Conservation (phyloP, 2,797 vertebrate species). For the Neosilurus hyrtlii region DNA sequence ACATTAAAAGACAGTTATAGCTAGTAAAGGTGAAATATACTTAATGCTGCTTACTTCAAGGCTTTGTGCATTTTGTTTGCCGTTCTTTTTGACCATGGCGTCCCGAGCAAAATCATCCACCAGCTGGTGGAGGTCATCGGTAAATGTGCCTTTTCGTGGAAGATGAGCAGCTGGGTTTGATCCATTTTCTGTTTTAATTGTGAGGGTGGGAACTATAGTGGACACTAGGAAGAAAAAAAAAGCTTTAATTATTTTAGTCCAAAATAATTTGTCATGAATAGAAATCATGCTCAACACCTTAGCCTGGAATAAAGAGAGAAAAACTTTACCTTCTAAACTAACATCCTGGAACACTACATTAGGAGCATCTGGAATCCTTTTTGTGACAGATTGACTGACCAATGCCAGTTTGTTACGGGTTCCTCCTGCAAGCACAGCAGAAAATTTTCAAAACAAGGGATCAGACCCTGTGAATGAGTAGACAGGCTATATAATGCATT, state of each 20-base stretch:
- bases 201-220: constrained; percentile 73
- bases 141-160: constrained; percentile 91
- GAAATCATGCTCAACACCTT: constrained; percentile 17
- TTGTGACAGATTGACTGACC: constrained; percentile 43
- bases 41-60: constrained; percentile 62
- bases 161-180: constrained; percentile 67
- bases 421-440: constrained; percentile 42
- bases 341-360: constrained; percentile 63
- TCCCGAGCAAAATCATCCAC: constrained; percentile 97
- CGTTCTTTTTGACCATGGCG: constrained; percentile 86
- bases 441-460: background rate
- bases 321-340: constrained; percentile 53
- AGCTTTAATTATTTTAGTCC: background rate
- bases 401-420: constrained; percentile 58
- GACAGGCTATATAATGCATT: background rate
- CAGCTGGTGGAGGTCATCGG: constrained; percentile 90
- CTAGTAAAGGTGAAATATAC: background rate
- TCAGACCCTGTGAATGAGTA: constrained; percentile 30
- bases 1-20: background rate
- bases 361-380: constrained; percentile 46
- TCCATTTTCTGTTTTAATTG: constrained; percentile 73
- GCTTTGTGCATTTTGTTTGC: constrained; percentile 68
- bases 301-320: background rate
- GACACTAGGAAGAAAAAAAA: background rate
- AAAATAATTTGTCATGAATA: background rate